Percentiles rank a stretch among this genome's conserved stretches.
Evolutionary conservation across 2,888 invertebrate genomes (phyloP).

Genomic region (Ariolimax columbianus): DNA sequence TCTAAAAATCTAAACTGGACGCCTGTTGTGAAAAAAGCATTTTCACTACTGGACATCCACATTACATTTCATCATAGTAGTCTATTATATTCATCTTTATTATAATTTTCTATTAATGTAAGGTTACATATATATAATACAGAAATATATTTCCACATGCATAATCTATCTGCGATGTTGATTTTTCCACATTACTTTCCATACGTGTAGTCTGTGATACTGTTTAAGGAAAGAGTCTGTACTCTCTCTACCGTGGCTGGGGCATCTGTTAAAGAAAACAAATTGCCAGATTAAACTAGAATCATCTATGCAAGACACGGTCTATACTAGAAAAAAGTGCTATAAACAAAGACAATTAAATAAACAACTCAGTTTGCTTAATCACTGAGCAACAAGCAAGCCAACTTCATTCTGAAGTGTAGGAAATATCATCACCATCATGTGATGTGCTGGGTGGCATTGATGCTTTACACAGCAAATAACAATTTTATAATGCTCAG

Average conservation of each 20-base stretch:
- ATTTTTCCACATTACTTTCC: slow-evolving; percentile 42
- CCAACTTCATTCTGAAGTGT: no score
- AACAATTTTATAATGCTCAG: no score
- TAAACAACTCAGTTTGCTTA: no score
- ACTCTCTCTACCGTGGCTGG: slow-evolving; percentile 71
- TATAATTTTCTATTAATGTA: not conserved
- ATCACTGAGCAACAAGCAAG: no score
- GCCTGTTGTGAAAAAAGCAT: not conserved
- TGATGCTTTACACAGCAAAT: no score
- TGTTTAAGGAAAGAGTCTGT: slow-evolving; percentile 63
- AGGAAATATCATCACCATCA: no score
- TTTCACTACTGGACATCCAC: not conserved
- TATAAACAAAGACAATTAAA: not conserved
- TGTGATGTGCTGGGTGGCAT: no score
- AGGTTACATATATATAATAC: no score
- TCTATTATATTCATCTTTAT: not conserved
- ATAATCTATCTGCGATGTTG: not conserved
- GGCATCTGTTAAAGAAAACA: slow-evolving; percentile 59
- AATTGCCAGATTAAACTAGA: not conserved
- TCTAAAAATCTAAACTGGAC: no score
- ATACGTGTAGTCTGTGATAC: slow-evolving; percentile 59
- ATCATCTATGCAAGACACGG: not conserved
- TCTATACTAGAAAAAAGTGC: not conserved
- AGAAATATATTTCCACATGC: not conserved
- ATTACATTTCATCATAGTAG: not conserved